Base-by-base conservation (phyloP, 35 echinoderm and acorn worm genomes). In the Heliocidaris erythrogramma region DNA sequence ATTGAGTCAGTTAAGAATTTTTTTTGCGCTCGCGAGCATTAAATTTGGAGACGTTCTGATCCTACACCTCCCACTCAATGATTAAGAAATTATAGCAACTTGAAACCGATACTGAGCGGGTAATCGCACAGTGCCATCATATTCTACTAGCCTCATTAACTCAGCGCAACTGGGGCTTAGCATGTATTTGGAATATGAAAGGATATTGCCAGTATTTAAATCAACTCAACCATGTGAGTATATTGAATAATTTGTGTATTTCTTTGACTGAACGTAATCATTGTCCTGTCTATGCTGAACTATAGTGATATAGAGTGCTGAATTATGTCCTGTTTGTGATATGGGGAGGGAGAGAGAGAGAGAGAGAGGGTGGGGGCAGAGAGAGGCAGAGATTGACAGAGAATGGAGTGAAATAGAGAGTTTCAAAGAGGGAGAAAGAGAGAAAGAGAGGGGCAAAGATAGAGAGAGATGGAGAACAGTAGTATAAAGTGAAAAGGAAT, bases 51-150 rank as follows among this genome's bases (percentile, higher is more conserved):
- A 78, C 65, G 65, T 78, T 78, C 14, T 78, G 65, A 78, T 78
- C 65, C 65, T 78, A 27, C 27, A 56, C 65, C 65, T 78, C 65
- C 65, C 65, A 78, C 65, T 78, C 65, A 21, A 78, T 78, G 65
- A 78, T 78, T 78, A 78, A 78, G 65, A 78, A 78, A 78, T 78
- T 78, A 78, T n/a, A n/a, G 65, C 65, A 78, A 78, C 65, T 78
- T 78, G 65, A n/a, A 78, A 78, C 21, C 27, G 21, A 78, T 78
- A 78, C 65, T 78, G 18, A 78, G 6, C 2, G 65, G 65, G 65
- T 78, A 78, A 78, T 78, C 65, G 27, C 65, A 78, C 65, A 78
- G 3, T 27, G 65, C 65, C 7, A 78, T 18, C 21, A n/a, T 78
- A 78, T 24, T 18, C 65, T 78, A n/a, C 65, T 27, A 27, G 65